Conservation (phyloP, 2,888 invertebrate genomes). For the Galeopsomyia nigrocyanea region DNA sequence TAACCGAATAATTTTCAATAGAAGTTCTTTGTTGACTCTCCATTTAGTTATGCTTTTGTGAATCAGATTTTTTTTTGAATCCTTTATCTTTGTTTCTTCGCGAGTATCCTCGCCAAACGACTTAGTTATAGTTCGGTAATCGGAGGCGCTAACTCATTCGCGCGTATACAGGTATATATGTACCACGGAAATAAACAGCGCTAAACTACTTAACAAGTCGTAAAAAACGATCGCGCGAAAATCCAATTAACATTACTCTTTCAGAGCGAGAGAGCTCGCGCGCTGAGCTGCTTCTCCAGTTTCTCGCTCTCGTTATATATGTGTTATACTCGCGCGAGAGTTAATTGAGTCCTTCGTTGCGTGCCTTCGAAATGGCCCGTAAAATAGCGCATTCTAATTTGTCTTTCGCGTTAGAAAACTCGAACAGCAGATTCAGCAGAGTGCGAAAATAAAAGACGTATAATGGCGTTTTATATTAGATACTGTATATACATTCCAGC, state of each 20-base stretch:
- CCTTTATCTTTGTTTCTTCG: not conserved
- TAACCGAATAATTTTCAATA: too few relatives aligned
- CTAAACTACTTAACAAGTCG: constrained; percentile 59
- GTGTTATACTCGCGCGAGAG: constrained; percentile 40
- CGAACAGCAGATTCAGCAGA: constrained; percentile 39
- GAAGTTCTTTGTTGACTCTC: too few relatives aligned
- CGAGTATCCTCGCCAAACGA: constrained; percentile 6
- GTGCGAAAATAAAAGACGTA: constrained; percentile 8
- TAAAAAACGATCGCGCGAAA: constrained; percentile 51
- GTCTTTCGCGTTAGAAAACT: constrained; percentile 36
- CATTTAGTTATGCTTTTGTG: too few relatives aligned
- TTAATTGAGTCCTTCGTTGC: constrained; percentile 54
- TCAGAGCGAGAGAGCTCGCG: constrained; percentile 19
- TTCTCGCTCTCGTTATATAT: constrained; percentile 52
- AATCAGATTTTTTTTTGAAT: too few relatives aligned
- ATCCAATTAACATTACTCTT: constrained; percentile 50
- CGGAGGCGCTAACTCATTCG: constrained; percentile 37
- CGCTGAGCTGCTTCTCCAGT: not conserved
- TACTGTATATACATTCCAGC: too few relatives aligned
- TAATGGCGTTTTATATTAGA: constrained; percentile 16
- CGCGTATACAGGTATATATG: constrained; percentile 5
- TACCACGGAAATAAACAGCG: constrained; percentile 51
- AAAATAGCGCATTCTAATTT: constrained; percentile 49
- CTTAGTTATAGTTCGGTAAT: constrained; percentile 33
- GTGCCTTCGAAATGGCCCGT: constrained; percentile 41